A percentile compares a stretch with the other conserved stretches of the same genome.
Evolutionary conservation across 2,888 invertebrate species (phyloP).

Genomic region (Drosophila paucipuncta): DNA sequence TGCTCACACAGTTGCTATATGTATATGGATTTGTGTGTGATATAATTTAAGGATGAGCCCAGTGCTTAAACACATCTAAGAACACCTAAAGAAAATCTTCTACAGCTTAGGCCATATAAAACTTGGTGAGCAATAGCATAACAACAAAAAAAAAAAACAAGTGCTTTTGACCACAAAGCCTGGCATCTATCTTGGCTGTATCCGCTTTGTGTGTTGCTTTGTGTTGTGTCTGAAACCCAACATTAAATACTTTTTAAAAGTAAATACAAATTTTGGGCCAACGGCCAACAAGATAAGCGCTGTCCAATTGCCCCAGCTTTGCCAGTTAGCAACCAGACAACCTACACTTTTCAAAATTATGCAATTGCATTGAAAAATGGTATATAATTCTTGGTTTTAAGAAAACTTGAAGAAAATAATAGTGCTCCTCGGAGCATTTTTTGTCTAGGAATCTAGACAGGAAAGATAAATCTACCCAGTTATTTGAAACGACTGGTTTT

Average conservation of each 20-base stretch:
- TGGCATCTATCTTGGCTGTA: constrained; percentile 28
- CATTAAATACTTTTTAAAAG: constrained; percentile 68
- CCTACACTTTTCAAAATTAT: background rate
- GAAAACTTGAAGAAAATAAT: background rate
- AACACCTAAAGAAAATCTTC: constrained; percentile 13
- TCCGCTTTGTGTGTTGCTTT: constrained; percentile 22
- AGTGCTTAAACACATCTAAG: constrained; percentile 15
- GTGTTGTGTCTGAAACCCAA: constrained; percentile 39
- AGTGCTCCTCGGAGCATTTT: background rate
- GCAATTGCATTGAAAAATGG: background rate
- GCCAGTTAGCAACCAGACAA: background rate
- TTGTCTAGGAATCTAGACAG: no score
- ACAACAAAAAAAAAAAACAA: background rate
- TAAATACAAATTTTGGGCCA: constrained; percentile 64
- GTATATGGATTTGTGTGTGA: background rate
- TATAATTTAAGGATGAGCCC: constrained; percentile 5
- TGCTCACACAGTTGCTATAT: background rate
- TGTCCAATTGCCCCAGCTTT: constrained; percentile 35
- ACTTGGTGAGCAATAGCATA: background rate
- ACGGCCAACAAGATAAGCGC: constrained; percentile 66
- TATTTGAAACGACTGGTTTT: background rate
- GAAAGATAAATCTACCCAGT: background rate
- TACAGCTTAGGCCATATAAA: constrained; percentile 17
- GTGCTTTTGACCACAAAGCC: constrained; percentile 15
- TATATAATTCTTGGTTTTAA: background rate